A percentile compares a stretch with the other conserved stretches of the same genome.
phyloP scores from a whole-genome alignment of 2,113 vertebrate species.

The Colinus virginianus region DNA sequence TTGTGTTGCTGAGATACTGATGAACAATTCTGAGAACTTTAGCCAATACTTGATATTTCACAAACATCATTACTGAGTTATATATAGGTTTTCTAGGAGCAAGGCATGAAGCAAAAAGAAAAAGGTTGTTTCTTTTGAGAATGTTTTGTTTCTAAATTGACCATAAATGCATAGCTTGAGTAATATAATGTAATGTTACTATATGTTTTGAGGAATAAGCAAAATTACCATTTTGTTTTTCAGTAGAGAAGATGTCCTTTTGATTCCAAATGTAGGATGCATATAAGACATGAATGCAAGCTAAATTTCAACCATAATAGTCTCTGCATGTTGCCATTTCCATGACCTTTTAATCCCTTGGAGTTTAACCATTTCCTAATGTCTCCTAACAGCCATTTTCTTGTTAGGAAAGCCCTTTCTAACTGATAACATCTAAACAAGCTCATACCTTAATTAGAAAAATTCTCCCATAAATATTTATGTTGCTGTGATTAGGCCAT shows the following conservation, averaged over 20 bases:
- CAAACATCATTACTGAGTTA: neutral
- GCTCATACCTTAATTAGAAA: constrained; percentile 83
- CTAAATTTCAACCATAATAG: constrained; percentile 58
- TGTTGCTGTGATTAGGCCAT: constrained; percentile 81
- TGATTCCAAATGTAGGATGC: constrained; percentile 8
- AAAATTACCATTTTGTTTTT: neutral
- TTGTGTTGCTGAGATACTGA: neutral
- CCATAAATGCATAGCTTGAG: neutral
- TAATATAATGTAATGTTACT: neutral
- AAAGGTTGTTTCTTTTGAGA: neutral
- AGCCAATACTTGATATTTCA: neutral
- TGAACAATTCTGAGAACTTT: neutral
- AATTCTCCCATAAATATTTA: constrained; percentile 87
- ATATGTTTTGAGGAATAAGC: constrained; percentile 32
- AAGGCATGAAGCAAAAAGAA: neutral
- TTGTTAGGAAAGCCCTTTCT: constrained; percentile 82
- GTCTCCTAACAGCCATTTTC: constrained; percentile 83
- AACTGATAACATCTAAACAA: constrained; percentile 87
- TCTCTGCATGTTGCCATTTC: constrained; percentile 70
- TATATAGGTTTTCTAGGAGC: neutral
- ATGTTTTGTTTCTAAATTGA: neutral
- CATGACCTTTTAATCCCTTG: constrained; percentile 81
- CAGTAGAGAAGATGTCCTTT: neutral
- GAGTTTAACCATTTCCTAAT: constrained; percentile 85
- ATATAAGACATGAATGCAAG: constrained; percentile 22